phyloP scores from a whole-genome alignment of 2,888 invertebrate species.

The Erpobdella octoculata region DNA sequence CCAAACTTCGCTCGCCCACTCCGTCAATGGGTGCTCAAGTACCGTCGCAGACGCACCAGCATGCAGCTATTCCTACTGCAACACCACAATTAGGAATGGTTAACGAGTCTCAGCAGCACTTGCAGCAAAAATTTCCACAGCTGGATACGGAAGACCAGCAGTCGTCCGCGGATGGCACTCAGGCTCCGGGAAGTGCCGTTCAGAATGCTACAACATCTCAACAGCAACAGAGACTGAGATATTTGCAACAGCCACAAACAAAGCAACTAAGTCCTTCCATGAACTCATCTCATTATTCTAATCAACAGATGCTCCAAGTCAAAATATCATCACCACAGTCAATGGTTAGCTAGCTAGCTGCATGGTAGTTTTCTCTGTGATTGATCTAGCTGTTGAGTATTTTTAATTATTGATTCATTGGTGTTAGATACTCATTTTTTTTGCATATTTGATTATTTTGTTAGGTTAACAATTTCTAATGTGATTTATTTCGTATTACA shows the following conservation, averaged over 20 bases:
- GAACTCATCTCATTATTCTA: conserved; percentile 21
- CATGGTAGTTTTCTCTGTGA: no score
- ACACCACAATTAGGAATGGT: not conserved
- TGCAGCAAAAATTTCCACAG: not conserved
- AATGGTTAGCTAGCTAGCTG: conserved; percentile 15
- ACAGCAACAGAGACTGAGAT: conserved; percentile 3
- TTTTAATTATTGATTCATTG: no score
- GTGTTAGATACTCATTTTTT: not conserved
- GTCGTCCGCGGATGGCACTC: not conserved
- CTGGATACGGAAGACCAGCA: not conserved
- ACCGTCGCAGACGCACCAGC: conserved; percentile 20
- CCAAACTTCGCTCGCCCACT: not conserved
- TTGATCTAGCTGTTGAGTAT: no score
- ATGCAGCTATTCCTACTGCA: conserved; percentile 7
- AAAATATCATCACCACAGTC: conserved; percentile 18
- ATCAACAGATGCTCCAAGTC: conserved; percentile 13
- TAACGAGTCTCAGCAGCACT: conserved; percentile 10
- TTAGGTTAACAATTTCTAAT: not conserved
- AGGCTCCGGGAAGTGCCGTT: not conserved
- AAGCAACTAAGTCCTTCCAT: conserved; percentile 20
- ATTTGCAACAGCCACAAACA: conserved; percentile 22
- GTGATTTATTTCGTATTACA: not conserved
- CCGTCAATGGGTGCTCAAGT: not conserved
- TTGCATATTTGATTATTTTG: not conserved
- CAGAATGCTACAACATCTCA: not conserved